Percentiles rank a stretch among this genome's conserved stretches.
Evolutionary conservation across 2,888 invertebrate species (phyloP).

Genomic region (Morpho achilles): DNA sequence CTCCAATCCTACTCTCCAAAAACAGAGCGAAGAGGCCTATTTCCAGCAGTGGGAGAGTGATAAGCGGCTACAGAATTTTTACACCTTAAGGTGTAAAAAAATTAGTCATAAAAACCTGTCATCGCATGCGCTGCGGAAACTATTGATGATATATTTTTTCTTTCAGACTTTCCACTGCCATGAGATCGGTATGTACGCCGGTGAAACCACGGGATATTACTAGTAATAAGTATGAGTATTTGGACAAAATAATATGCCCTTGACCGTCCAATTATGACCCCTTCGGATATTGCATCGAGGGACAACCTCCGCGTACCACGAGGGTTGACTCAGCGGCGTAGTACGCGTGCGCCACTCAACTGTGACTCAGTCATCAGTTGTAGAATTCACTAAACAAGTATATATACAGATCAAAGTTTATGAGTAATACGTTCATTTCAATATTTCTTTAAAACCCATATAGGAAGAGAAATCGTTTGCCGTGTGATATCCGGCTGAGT

Average conservation of each 20-base stretch:
- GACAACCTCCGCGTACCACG: slow-evolving; percentile 37
- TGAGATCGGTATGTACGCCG: too few relatives aligned
- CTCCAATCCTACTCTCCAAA: too few relatives aligned
- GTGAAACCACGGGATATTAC: too few relatives aligned
- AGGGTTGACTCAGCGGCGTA: slow-evolving; percentile 48
- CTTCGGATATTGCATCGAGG: slow-evolving; percentile 28
- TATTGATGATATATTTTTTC: too few relatives aligned
- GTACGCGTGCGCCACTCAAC: slow-evolving; percentile 35
- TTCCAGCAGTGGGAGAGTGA: too few relatives aligned
- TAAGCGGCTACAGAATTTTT: too few relatives aligned
- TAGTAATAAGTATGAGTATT: background rate
- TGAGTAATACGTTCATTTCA: background rate
- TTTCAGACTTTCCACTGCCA: too few relatives aligned
- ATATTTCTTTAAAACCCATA: background rate
- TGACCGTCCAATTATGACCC: slow-evolving; percentile 29
- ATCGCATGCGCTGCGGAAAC: too few relatives aligned
- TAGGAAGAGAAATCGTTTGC: background rate
- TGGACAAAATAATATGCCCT: slow-evolving; percentile 18
- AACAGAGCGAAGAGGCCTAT: too few relatives aligned
- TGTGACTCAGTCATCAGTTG: slow-evolving; percentile 12
- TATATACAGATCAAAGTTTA: slow-evolving; percentile 3
- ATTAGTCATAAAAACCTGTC: too few relatives aligned
- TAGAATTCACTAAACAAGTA: slow-evolving; percentile 7
- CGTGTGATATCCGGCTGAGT: too few relatives aligned
- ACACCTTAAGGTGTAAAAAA: too few relatives aligned